phyloP scores from a whole-genome alignment of 2,797 vertebrate species.

The Allobates femoralis region DNA sequence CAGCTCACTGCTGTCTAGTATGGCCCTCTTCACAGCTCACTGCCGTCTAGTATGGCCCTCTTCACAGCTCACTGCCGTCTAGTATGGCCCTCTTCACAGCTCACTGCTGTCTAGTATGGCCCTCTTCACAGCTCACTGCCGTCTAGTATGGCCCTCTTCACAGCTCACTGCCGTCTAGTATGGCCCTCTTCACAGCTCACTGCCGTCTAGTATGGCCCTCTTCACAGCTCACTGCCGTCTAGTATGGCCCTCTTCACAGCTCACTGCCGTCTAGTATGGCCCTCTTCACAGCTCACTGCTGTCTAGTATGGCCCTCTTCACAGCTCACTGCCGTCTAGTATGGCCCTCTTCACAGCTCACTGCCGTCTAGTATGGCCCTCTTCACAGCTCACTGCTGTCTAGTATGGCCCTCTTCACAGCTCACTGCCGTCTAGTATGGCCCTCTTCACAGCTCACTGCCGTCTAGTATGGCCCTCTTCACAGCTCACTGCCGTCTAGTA shows the following conservation, averaged over 20 bases:
- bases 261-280: background rate
- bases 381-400: background rate
- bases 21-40: no score
- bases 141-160: no score
- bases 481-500: no score
- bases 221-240: no score
- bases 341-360: no score
- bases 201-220: no score
- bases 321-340: background rate
- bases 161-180: no score
- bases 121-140: background rate
- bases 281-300: no score
- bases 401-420: no score
- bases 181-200: background rate
- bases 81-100: no score
- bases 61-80: background rate
- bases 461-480: no score
- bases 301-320: background rate
- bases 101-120: background rate
- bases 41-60: background rate
- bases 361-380: background rate
- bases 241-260: background rate
- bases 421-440: background rate
- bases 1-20: background rate
- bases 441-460: background rate